Evolutionary conservation across 2,888 invertebrate species (phyloP).

Genomic region (Spodoptera picta): DNA sequence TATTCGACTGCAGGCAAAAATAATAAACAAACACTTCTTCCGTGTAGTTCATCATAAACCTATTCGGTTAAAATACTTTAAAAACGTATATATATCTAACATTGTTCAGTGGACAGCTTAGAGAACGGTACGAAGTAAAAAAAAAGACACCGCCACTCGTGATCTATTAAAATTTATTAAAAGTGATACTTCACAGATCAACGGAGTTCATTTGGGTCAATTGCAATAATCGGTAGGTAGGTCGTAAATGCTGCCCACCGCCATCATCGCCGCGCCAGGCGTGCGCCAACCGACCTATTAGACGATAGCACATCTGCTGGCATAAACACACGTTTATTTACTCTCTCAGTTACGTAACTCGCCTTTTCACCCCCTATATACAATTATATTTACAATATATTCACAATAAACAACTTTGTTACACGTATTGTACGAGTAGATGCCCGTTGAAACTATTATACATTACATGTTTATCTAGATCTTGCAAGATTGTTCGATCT

Average conservation of each 20-base stretch:
- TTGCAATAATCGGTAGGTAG: slow-evolving; percentile 69
- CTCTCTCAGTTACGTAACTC: slow-evolving; percentile 43
- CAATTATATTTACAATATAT: slow-evolving; percentile 42
- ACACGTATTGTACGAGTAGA: slow-evolving; percentile 39
- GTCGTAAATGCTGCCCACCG: slow-evolving; percentile 64
- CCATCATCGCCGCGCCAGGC: slow-evolving; percentile 7
- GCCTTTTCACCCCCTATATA: slow-evolving; percentile 32
- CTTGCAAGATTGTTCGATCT: slow-evolving; percentile 20
- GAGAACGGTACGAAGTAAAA: too few species aligned
- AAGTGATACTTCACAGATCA: slow-evolving; percentile 67
- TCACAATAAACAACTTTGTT: slow-evolving; percentile 39
- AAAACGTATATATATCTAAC: too few species aligned
- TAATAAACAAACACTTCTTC: slow-evolving; percentile 29
- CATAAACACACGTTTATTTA: slow-evolving; percentile 55
- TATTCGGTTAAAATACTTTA: too few species aligned
- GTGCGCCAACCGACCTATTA: slow-evolving; percentile 53
- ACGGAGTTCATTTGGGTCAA: slow-evolving; percentile 74
- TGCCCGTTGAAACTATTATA: slow-evolving; percentile 32
- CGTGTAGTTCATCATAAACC: not conserved
- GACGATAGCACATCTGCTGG: slow-evolving; percentile 48
- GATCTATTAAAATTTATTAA: slow-evolving; percentile 62
- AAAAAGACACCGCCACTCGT: slow-evolving; percentile 21
- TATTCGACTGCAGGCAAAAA: slow-evolving; percentile 14
- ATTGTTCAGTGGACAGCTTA: too few species aligned
- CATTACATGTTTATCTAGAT: slow-evolving; percentile 1